Evolutionary conservation across 1,140 invertebrate species (phyloP).

Genomic region (Zaprionus inermis): DNA sequence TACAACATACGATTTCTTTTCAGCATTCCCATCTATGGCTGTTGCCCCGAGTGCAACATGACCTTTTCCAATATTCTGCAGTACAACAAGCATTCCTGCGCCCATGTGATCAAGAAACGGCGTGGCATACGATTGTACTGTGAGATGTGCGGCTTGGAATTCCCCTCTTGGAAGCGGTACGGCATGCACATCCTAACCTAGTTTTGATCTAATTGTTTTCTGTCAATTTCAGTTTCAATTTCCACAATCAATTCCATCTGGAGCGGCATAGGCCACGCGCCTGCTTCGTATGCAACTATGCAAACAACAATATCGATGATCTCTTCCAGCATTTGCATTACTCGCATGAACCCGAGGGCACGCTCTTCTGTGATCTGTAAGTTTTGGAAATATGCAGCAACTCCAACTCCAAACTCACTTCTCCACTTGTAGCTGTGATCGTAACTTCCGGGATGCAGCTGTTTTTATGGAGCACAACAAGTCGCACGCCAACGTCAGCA

Average conservation of each 20-base stretch:
- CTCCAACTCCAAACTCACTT: neutral
- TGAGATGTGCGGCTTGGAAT: slow-evolving; percentile 68
- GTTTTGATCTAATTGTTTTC: neutral
- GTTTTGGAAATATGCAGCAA: neutral
- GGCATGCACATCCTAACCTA: neutral
- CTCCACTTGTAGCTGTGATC: slow-evolving; percentile 64
- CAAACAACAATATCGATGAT: slow-evolving; percentile 65
- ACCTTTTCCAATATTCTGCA: slow-evolving; percentile 72
- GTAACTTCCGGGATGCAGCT: slow-evolving; percentile 60
- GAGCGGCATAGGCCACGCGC: slow-evolving; percentile 66
- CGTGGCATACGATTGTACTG: slow-evolving; percentile 59
- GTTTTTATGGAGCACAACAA: slow-evolving; percentile 61
- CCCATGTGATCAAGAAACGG: slow-evolving; percentile 63
- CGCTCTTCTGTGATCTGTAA: slow-evolving; percentile 69
- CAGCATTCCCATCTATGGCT: slow-evolving; percentile 73
- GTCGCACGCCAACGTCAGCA: slow-evolving; percentile 62
- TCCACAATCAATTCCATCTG: slow-evolving; percentile 80
- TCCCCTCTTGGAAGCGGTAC: slow-evolving; percentile 77
- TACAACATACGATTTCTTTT: neutral
- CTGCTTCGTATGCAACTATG: slow-evolving; percentile 68
- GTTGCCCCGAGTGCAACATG: slow-evolving; percentile 70
- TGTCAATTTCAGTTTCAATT: slow-evolving; percentile 59
- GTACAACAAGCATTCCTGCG: slow-evolving; percentile 79
- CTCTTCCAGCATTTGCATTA: slow-evolving; percentile 77
- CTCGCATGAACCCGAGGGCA: slow-evolving; percentile 61